Conservation (phyloP, 1,140 invertebrate species). For the Ceratina australensis region DNA sequence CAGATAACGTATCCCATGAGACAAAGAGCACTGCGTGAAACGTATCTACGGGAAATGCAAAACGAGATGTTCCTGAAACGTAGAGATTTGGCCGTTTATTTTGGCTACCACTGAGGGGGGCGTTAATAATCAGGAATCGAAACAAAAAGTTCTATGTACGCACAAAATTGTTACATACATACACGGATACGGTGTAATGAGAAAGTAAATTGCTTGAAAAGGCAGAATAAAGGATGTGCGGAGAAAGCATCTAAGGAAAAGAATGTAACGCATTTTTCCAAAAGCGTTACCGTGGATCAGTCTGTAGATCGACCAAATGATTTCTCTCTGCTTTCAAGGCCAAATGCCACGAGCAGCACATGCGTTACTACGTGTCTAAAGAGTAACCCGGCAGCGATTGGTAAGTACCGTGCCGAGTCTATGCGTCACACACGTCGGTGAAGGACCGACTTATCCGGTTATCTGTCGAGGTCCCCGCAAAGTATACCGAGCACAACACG, state of each 20-base stretch:
- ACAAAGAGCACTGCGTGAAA: constrained; percentile 1
- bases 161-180: not conserved
- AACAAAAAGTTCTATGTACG: constrained; percentile 22
- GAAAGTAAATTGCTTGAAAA: not conserved
- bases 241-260: not conserved
- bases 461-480: constrained; percentile 50
- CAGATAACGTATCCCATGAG: constrained; percentile 3
- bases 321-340: constrained; percentile 63
- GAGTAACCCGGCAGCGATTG: constrained; percentile 58
- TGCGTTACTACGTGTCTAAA: constrained; percentile 57
- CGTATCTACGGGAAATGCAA: constrained; percentile 3
- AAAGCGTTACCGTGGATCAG: constrained; percentile 30
- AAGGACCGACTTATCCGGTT: constrained; percentile 53
- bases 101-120: constrained; percentile 5
- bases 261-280: not conserved
- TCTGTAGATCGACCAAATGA: constrained; percentile 46
- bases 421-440: constrained; percentile 59
- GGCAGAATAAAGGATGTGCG: too few species aligned
- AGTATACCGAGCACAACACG: constrained; percentile 56
- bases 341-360: constrained; percentile 57
- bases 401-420: constrained; percentile 55
- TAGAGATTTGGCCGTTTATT: constrained; percentile 26
- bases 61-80: constrained; percentile 7
- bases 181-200: constrained; percentile 4
- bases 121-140: constrained; percentile 22